These are phyloP conservation scores for Megaceryle maxima DNA, from an alignment of 2,113 vertebrate genomes.

Conservation along the genomic window DNA sequence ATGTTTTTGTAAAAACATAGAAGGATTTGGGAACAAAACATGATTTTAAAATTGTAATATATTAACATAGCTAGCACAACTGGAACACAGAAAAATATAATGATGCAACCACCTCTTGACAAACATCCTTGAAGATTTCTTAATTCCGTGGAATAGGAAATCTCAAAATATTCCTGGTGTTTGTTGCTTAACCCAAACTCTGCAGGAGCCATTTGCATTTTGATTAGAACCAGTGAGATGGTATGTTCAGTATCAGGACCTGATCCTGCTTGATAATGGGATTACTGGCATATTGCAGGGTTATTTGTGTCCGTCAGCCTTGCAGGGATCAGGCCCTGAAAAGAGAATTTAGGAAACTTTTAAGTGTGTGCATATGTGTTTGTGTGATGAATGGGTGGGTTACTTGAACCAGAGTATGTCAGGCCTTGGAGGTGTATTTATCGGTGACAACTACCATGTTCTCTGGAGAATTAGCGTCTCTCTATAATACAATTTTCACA, in stretches of 20 bases:
- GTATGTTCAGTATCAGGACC: not conserved
- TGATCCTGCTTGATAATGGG: slow-evolving; percentile 47
- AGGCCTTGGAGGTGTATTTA: slow-evolving; percentile 16
- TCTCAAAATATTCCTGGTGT: slow-evolving; percentile 9
- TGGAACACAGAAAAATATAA: not conserved
- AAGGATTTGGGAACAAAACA: slow-evolving; percentile 45
- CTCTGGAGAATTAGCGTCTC: not conserved
- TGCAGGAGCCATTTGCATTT: slow-evolving; percentile 11
- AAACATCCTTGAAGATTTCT: not conserved
- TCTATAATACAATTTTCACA: not conserved
- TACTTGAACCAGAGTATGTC: slow-evolving; percentile 31
- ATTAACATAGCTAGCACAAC: slow-evolving; percentile 22
- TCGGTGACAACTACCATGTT: not conserved
- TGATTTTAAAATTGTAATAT: not conserved
- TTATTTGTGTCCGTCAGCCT: not conserved
- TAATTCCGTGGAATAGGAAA: not conserved
- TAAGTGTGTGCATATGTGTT: rapidly evolving
- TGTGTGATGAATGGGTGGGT: not conserved
- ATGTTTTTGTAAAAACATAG: slow-evolving; percentile 47
- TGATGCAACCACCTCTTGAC: not conserved
- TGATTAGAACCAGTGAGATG: not conserved
- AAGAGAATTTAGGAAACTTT: not conserved
- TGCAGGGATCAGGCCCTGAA: not conserved
- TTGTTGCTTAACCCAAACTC: not conserved
- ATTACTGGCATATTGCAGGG: not conserved